Base-by-base conservation (phyloP, 2,797 vertebrate species). In the Macropus fuliginosus region DNA sequence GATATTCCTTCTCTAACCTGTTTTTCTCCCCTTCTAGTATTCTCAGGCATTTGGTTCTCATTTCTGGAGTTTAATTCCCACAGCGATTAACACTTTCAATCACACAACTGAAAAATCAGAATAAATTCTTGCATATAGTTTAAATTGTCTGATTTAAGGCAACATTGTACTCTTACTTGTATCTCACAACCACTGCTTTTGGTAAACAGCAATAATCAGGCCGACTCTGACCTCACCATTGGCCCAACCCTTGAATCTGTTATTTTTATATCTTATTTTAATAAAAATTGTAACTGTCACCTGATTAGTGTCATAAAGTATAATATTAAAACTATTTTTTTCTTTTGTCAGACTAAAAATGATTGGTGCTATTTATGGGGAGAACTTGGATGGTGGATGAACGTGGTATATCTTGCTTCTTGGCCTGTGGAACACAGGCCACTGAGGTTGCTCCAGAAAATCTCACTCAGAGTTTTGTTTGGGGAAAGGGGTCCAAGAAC, bases 381-480 rank as follows among this genome's bases (percentile, higher is more conserved):
- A 95, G 93, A 96, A 87, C 56, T 56, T 12, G 96, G 93, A 57
- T 95, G 95, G 96, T 50, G 59, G 95, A 91, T 55, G 94, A 95
- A 87, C 0, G 1, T 96, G 94, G n/a, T 95, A 91, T 95, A 92
- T 95, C 97, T 96, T 94, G 91, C 96, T 92, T 97, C 91, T 97
- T 97, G 92, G 95, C 93, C 96, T 98, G 96, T 97, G 96, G 96
- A 97, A 97, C 40, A 9, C 52, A 62, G 66, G 95, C 95, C 92
- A 81, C 50, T 92, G 92, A 92, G 27, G 94, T 95, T 12, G 13
- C 94, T 98, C 97, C 97, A 98, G 96, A 97, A 98, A 98, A 97
- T 4, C 96, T 21, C 96, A 95, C 97, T 90, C 96, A 97, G 96
- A 91, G 93, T 97, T 96, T 96, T 96, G 95, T 81, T 95, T 91